Evolutionary conservation across 2,797 vertebrate species (phyloP).

Genomic region (Microchirus variegatus): DNA sequence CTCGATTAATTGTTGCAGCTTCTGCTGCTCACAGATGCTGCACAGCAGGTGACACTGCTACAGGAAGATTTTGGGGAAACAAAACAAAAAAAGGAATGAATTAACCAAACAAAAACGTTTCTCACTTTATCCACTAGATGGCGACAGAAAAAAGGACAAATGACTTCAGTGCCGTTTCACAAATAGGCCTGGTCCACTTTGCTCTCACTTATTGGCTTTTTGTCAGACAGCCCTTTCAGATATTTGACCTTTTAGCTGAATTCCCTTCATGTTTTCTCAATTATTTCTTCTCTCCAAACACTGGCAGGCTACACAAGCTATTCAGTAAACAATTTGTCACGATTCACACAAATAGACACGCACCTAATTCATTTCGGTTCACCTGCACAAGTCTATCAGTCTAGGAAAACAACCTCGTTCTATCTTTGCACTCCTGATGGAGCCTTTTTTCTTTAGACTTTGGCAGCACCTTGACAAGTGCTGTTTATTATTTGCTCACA

Average conservation of each 20-base stretch:
- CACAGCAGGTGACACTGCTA: too few species aligned
- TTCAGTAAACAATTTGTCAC: slow-evolving; percentile 6
- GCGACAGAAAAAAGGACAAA: slow-evolving; percentile 59
- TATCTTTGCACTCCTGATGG: not conserved
- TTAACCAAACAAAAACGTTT: slow-evolving; percentile 1
- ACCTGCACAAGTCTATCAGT: slow-evolving; percentile 1
- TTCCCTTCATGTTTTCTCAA: slow-evolving; percentile 5
- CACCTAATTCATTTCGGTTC: not conserved
- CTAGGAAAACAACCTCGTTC: not conserved
- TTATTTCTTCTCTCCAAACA: not conserved
- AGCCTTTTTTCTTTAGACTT: slow-evolving; percentile 1
- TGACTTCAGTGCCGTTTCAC: not conserved
- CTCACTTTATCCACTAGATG: slow-evolving; percentile 71
- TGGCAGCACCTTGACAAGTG: too few species aligned
- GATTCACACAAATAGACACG: not conserved
- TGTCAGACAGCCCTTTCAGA: slow-evolving; percentile 2
- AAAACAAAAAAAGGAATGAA: not conserved
- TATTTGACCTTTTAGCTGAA: slow-evolving; percentile 9
- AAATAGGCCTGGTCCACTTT: slow-evolving; percentile 1
- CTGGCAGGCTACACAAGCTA: not conserved
- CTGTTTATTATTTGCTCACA: slow-evolving; percentile 37
- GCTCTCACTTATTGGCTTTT: slow-evolving; percentile 10
- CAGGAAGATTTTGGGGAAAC: not conserved
- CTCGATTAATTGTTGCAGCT: too few species aligned
- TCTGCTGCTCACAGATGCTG: too few species aligned